A percentile compares a stretch with the other conserved stretches of the same genome.
These are phyloP conservation scores for Zaprionus camerounensis DNA, from an alignment of 1,140 invertebrate species.

Conservation along the genomic window DNA sequence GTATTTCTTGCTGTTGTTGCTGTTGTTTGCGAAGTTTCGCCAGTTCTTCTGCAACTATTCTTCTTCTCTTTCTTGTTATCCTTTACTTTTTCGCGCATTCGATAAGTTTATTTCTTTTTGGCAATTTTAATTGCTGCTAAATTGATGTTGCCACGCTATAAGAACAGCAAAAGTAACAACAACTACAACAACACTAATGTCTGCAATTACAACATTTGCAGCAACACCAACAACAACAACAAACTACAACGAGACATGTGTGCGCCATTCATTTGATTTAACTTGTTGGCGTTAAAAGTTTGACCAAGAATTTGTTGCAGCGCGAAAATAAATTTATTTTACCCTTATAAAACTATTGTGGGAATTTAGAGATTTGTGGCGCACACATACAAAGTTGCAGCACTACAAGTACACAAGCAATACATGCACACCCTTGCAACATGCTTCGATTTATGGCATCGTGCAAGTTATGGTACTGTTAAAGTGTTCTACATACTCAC, in stretches of 20 bases:
- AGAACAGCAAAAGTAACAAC: neutral
- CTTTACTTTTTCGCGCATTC: conserved; percentile 33
- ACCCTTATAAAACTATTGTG: conserved; percentile 78
- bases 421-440: conserved; percentile 18
- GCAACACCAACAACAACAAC: conserved; percentile 9
- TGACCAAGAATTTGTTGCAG: conserved; percentile 63
- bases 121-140: conserved; percentile 76
- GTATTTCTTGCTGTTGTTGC: conserved; percentile 29
- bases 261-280: conserved; percentile 77
- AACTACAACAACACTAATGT: conserved; percentile 43
- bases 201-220: conserved; percentile 53
- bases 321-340: conserved; percentile 71
- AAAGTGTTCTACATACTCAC: neutral
- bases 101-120: conserved; percentile 46
- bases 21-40: conserved; percentile 55
- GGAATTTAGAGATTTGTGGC: conserved; percentile 78
- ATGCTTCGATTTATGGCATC: conserved; percentile 57
- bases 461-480: conserved; percentile 19
- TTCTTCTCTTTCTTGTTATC: conserved; percentile 27
- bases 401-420: conserved; percentile 30
- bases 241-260: conserved; percentile 1
- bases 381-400: conserved; percentile 24
- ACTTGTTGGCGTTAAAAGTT: conserved; percentile 74
- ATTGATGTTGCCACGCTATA: conserved; percentile 54
- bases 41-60: conserved; percentile 37